Evolutionary conservation across 2,888 invertebrate genomes (phyloP).

Genomic region (Pediacus dermestoides): DNA sequence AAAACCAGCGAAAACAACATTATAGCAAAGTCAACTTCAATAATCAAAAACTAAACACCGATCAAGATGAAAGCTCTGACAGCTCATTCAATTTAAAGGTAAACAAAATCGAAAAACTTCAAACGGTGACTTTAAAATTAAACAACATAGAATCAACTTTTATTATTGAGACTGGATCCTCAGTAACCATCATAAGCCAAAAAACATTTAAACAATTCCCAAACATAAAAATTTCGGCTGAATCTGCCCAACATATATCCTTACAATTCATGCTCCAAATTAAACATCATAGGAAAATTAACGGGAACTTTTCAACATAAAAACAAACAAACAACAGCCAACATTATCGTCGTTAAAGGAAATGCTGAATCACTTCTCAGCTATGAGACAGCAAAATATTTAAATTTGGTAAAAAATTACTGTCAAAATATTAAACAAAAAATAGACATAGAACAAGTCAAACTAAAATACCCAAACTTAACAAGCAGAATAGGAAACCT

Average conservation of each 20-base stretch:
- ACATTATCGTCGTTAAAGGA: constrained; percentile 7
- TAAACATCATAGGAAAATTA: constrained; percentile 11
- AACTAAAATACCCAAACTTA: constrained; percentile 8
- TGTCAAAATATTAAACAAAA: no score
- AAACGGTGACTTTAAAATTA: background rate
- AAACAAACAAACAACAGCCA: constrained; percentile 4
- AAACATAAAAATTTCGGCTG: no score
- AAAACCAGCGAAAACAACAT: constrained; percentile 5
- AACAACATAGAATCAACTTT: no score
- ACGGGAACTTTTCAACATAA: constrained; percentile 4
- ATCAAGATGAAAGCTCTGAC: constrained; percentile 1
- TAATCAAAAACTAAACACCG: no score
- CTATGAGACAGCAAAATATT: constrained; percentile 6
- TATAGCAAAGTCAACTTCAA: no score
- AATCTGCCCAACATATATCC: constrained; percentile 4
- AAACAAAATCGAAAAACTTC: constrained; percentile 4
- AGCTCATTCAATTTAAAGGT: no score
- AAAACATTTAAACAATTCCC: constrained; percentile 7
- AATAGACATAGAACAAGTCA: no score
- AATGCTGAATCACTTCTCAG: constrained; percentile 7
- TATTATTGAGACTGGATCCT: constrained; percentile 11
- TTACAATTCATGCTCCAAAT: no score
- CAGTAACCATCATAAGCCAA: constrained; percentile 9
- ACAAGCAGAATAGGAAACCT: constrained; percentile 26
- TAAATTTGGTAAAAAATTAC: background rate